These are phyloP conservation scores for Apus apus DNA, from an alignment of 2,113 vertebrate genomes.

Conservation along the genomic window DNA sequence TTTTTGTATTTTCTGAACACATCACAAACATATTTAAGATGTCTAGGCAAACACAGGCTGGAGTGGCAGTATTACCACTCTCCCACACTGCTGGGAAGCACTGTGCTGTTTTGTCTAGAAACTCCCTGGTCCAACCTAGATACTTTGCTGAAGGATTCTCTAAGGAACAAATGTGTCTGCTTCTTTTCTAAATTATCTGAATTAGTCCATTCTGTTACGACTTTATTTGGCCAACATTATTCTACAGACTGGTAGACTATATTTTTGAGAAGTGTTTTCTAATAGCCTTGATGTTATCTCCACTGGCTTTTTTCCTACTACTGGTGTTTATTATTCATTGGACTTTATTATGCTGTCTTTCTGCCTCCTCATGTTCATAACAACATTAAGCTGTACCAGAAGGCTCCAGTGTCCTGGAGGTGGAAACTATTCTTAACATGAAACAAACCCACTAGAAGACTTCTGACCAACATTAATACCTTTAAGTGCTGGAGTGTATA, in stretches of 20 bases:
- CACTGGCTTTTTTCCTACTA: neutral
- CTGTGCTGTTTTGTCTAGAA: neutral
- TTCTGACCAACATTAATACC: slow-evolving; percentile 77
- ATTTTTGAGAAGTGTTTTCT: neutral
- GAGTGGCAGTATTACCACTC: neutral
- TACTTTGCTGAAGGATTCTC: neutral
- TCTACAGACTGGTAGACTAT: neutral
- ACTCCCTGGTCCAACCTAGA: neutral
- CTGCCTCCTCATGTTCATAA: neutral
- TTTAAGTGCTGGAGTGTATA: slow-evolving; percentile 91
- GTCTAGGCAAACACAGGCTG: neutral
- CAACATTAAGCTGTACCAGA: neutral
- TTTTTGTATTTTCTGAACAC: neutral
- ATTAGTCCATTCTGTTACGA: neutral
- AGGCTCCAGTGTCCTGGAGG: neutral
- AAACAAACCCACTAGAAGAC: neutral
- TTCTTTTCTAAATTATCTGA: neutral
- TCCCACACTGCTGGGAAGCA: neutral
- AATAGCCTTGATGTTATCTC: neutral
- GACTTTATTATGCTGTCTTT: neutral
- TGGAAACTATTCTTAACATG: neutral
- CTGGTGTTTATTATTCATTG: neutral
- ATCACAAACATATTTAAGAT: neutral
- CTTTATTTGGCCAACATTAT: neutral
- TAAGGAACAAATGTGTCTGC: neutral